Evolutionary conservation across 2,113 vertebrate species (phyloP), one percentile per base, ranked within the genome.

Genomic region (Indicator maculatus): DNA sequence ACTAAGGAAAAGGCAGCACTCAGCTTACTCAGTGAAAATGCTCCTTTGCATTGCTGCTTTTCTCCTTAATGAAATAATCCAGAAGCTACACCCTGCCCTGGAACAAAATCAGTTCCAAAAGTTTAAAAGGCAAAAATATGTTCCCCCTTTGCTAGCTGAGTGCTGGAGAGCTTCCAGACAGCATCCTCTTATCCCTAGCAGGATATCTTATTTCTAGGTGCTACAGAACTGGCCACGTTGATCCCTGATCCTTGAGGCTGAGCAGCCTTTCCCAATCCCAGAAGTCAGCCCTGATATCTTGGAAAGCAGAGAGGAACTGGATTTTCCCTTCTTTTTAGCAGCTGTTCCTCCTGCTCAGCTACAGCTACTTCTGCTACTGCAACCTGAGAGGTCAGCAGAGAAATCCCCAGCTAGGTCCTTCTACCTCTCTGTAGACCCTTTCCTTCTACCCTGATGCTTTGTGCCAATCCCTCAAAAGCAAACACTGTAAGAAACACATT

Each of bases 51-150:
- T 44, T 12, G 4, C 47, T 90, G 56, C 4, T 81, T 81, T 60
- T 41, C 17, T 11, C 23, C 16, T 7, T 36, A 8, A 39, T 17
- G 1, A 61, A 58, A 24, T 13, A 13, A 3, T 47, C 3, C 41
- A 88, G 65, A 45, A 86, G 21, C 14, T n/a, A 18, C 52, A 66
- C 2, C 4, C 17, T 74, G 61, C 33, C 33, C 30, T 19, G 36
- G 4, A 66, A 76, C 30, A 63, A 61, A 77, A 55, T 2, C 0
- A 41, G 16, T 66, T 6, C 0, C 0, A 58, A 30, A 53, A 8
- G 8, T 0, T 9, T 0, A 1, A 50, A 77, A 50, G 5, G 2
- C 6, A 55, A 44, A 45, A 59, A 39, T 19, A 1, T 4, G 1
- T 65, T 82, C 17, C 26, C 44, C 14, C 0, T 0, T 27, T 21